Evolutionary conservation across 2,888 invertebrate species (phyloP).

Genomic region (Antheraea yamamai): DNA sequence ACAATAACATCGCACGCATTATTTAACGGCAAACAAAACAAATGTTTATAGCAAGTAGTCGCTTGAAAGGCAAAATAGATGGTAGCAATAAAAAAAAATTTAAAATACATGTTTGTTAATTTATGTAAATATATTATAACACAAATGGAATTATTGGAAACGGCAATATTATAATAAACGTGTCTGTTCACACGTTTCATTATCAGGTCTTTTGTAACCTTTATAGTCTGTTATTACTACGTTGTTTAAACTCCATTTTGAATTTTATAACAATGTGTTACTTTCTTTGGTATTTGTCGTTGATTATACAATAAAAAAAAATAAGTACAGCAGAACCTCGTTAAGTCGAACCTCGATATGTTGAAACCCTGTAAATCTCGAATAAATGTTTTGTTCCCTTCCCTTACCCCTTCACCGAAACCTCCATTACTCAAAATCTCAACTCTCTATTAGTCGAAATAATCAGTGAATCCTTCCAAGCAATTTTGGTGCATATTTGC

Average conservation of each 20-base stretch:
- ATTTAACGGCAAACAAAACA: background rate
- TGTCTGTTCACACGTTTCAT: background rate
- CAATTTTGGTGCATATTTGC: too few relatives aligned
- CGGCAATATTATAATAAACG: slow-evolving; percentile 3
- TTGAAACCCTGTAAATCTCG: too few relatives aligned
- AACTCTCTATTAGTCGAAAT: too few relatives aligned
- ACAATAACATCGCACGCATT: background rate
- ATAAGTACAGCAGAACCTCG: too few relatives aligned
- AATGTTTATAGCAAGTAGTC: background rate
- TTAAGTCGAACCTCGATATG: too few relatives aligned
- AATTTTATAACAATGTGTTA: background rate
- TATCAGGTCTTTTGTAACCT: background rate
- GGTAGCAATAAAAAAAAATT: background rate
- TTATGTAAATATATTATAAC: background rate
- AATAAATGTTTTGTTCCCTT: too few relatives aligned
- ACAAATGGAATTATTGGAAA: background rate
- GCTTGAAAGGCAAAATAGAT: background rate
- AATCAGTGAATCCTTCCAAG: too few relatives aligned
- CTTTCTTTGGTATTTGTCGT: background rate
- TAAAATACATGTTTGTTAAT: background rate
- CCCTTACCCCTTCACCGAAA: too few relatives aligned
- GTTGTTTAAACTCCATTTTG: background rate
- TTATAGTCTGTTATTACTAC: background rate
- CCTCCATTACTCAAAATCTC: too few relatives aligned
- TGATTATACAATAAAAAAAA: too few relatives aligned